Percentiles rank a stretch among this genome's conserved stretches.
Evolutionary conservation across 1,140 invertebrate genomes (phyloP).

Genomic region (Harlomillsia oculata): DNA sequence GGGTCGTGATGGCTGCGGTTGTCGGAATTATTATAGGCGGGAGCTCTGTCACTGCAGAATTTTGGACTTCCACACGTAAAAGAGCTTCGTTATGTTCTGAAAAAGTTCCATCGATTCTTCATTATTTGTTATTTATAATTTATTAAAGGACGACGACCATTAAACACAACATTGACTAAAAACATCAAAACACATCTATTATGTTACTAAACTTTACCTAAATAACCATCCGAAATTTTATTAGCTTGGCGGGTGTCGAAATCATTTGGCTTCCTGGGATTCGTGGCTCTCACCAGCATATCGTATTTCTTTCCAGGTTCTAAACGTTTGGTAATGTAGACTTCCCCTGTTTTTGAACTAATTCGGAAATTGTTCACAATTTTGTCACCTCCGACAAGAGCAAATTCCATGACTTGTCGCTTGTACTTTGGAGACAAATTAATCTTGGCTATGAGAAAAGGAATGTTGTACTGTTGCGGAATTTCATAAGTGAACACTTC

Average conservation of each 20-base stretch:
- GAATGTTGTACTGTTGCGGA: conserved; percentile 57
- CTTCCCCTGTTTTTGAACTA: conserved; percentile 58
- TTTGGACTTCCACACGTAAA: conserved; percentile 19
- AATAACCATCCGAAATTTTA: conserved; percentile 20
- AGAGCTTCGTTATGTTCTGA: conserved; percentile 33
- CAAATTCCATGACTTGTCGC: conserved; percentile 41
- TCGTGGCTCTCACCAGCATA: conserved; percentile 51
- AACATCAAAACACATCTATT: too few relatives aligned
- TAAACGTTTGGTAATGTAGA: conserved; percentile 56
- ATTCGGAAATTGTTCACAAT: conserved; percentile 52
- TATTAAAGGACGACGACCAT: too few relatives aligned
- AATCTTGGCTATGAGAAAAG: conserved; percentile 56
- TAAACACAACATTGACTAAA: not conserved
- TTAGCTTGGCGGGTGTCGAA: conserved; percentile 31
- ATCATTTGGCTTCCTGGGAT: conserved; percentile 15
- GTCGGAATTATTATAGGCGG: too few relatives aligned
- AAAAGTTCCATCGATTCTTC: not conserved
- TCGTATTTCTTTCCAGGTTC: conserved; percentile 56
- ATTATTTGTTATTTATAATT: too few relatives aligned
- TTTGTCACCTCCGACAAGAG: conserved; percentile 44
- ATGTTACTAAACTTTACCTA: too few relatives aligned
- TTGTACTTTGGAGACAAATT: conserved; percentile 54
- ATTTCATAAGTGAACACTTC: conserved; percentile 40
- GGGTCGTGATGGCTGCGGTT: not conserved
- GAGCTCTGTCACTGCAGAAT: not conserved